Evolutionary conservation across 2,113 vertebrate genomes (phyloP).

Genomic region (Xenopus laevis): DNA sequence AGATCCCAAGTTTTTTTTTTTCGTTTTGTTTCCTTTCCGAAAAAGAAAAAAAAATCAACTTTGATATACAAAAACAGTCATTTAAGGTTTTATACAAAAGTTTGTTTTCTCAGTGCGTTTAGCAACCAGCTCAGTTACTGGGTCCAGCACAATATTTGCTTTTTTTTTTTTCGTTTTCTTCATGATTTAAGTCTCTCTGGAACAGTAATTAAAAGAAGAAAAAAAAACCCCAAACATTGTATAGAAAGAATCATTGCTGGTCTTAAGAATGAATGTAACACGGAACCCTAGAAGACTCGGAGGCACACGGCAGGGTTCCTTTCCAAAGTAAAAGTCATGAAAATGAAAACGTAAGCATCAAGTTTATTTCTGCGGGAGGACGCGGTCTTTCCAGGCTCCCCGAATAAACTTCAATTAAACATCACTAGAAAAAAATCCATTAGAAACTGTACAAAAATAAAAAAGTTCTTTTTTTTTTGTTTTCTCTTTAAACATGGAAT

Average conservation of each 20-base stretch:
- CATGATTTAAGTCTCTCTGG: constrained; percentile 53
- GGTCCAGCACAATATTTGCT: constrained; percentile 87
- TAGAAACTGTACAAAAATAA: constrained; percentile 91
- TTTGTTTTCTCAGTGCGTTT: constrained; percentile 97
- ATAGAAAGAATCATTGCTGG: constrained; percentile 99
- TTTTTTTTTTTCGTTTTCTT: constrained; percentile 48
- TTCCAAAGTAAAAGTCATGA: constrained; percentile 63
- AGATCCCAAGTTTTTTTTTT: constrained; percentile 85
- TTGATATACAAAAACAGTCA: constrained; percentile 97
- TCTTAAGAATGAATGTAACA: constrained; percentile 90
- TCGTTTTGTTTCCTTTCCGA: neutral
- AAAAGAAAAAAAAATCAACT: constrained; percentile 79
- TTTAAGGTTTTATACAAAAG: constrained; percentile 84
- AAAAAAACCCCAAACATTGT: constrained; percentile 84
- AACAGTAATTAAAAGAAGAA: constrained; percentile 86
- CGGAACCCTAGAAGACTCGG: constrained; percentile 97
- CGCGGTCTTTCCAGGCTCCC: constrained; percentile 61
- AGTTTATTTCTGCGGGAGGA: constrained; percentile 69
- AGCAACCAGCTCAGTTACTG: constrained; percentile 95
- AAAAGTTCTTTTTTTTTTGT: constrained; percentile 39
- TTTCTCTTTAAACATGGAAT: constrained; percentile 61
- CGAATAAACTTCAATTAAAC: constrained; percentile 81
- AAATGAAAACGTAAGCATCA: constrained; percentile 74
- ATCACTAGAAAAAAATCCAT: constrained; percentile 87
- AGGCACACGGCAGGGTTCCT: constrained; percentile 94